phyloP scores from a whole-genome alignment of 2,888 invertebrate species.

The Lucinisca nassula region DNA sequence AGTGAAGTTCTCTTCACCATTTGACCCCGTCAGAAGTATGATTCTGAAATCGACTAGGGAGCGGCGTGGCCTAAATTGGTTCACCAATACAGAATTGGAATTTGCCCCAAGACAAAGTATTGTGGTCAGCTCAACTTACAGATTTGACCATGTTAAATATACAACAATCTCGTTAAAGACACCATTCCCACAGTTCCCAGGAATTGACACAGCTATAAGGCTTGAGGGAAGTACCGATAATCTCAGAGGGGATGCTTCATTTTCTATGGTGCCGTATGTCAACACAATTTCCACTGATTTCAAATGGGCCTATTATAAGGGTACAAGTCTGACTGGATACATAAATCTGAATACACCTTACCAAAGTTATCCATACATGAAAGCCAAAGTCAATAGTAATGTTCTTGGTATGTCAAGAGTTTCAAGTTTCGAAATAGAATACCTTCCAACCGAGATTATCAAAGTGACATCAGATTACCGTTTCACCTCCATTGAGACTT shows the following conservation, averaged over 20 bases:
- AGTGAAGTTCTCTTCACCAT: conserved; percentile 72
- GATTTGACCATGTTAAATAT: conserved; percentile 69
- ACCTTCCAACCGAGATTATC: conserved; percentile 73
- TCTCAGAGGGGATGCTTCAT: conserved; percentile 64
- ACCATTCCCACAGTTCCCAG: conserved; percentile 75
- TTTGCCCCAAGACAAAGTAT: conserved; percentile 72
- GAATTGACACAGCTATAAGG: conserved; percentile 59
- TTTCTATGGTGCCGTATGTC: conserved; percentile 69
- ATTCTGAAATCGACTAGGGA: conserved; percentile 50
- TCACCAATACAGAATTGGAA: conserved; percentile 62
- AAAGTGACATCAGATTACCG: conserved; percentile 64
- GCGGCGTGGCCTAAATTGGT: conserved; percentile 73
- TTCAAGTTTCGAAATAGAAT: conserved; percentile 65
- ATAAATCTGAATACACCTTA: conserved; percentile 73
- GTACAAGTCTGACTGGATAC: conserved; percentile 55
- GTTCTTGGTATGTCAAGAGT: conserved; percentile 61
- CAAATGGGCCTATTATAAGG: conserved; percentile 56
- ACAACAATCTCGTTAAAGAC: conserved; percentile 69
- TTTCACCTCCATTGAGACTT: conserved; percentile 58
- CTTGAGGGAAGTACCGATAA: conserved; percentile 60
- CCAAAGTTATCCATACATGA: conserved; percentile 66
- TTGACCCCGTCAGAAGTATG: conserved; percentile 53
- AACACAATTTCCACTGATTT: conserved; percentile 56
- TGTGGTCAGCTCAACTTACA: conserved; percentile 60
- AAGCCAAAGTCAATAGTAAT: conserved; percentile 66